Evolutionary conservation across 2,888 invertebrate species (phyloP), one percentile per base, ranked within the genome.

Genomic region (Synergus itoensis): DNA sequence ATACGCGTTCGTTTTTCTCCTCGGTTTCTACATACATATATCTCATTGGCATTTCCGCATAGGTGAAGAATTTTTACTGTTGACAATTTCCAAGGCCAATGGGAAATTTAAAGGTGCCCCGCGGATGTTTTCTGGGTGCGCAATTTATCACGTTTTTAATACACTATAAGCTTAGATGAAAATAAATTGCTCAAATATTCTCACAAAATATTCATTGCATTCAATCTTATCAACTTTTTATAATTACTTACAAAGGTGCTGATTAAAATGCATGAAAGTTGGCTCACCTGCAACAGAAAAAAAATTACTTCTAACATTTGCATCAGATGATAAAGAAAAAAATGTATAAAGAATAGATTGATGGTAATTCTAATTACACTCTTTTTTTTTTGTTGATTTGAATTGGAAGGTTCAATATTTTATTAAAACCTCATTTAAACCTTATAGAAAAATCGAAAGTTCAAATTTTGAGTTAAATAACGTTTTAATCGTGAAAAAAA

Each of bases 211-310:
- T 36, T 36, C 36, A 36, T 36, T 36, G 36, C 16, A n/a, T 36
- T 63, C 7, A 9, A 40, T n/a, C 14, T 65, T 3, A 18, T 16
- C 4, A n/a, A n/a, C 16, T 65, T 12, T 12, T 2, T 11, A 14
- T 36, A 36, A 18, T 28, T 48, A 69, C 69, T 69, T 43, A 69
- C 69, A n/a, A 16, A 14, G 0, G 5, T 4, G 8, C 7, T 9
- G 28, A 48, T 7, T 21, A 48, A 69, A 28, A 14, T 69, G 43
- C 43, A 67, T 64, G n/a, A 40, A 18, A 8, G 2, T 45, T 28
- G 69, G 28, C 69, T 69, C 69, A 69, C 69, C 69, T 69, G 48
- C 7, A 48, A 69, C 69, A 48, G 7, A 69, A 69, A 64, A 69
- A 45, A 18, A 41, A 36, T 36, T 18, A 11, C 16, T 65, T 43